Evolutionary conservation across 2,113 vertebrate genomes (phyloP).

Genomic region (Solea solea): DNA sequence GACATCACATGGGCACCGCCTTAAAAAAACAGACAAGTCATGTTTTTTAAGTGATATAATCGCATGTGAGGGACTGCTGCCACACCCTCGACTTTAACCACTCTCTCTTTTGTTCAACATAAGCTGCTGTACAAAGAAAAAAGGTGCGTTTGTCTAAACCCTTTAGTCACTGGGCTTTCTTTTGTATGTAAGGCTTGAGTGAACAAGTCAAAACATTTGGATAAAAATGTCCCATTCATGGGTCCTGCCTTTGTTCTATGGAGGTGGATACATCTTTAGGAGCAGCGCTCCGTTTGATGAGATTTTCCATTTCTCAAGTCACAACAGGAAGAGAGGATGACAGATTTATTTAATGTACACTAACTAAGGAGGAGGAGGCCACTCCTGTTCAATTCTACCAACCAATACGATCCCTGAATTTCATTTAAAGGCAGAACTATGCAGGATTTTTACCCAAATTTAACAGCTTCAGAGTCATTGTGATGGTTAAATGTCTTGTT

Average conservation of each 20-base stretch:
- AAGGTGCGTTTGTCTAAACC: constrained; percentile 9
- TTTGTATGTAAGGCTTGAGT: neutral
- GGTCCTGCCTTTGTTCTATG: neutral
- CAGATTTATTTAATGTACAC: neutral
- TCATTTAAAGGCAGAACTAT: neutral
- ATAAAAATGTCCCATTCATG: constrained; percentile 9
- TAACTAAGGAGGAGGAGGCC: neutral
- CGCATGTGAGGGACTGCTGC: neutral
- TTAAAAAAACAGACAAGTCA: neutral
- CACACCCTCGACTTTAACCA: neutral
- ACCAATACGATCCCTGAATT: neutral
- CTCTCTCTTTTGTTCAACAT: constrained; percentile 8
- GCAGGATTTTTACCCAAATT: no score
- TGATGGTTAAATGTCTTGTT: no score
- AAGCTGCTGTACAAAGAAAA: constrained; percentile 25
- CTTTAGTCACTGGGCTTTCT: neutral
- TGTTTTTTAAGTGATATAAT: neutral
- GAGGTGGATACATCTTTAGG: neutral
- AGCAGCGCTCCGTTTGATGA: constrained; percentile 1
- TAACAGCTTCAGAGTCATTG: no score
- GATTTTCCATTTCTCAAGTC: neutral
- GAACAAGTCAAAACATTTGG: constrained; percentile 27
- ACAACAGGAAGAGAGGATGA: neutral
- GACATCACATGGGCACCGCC: neutral
- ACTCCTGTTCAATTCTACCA: neutral